Evolutionary conservation across 2,113 vertebrate species (phyloP), one percentile per base, ranked within the genome.

Genomic region (Amblyopsis rosae): DNA sequence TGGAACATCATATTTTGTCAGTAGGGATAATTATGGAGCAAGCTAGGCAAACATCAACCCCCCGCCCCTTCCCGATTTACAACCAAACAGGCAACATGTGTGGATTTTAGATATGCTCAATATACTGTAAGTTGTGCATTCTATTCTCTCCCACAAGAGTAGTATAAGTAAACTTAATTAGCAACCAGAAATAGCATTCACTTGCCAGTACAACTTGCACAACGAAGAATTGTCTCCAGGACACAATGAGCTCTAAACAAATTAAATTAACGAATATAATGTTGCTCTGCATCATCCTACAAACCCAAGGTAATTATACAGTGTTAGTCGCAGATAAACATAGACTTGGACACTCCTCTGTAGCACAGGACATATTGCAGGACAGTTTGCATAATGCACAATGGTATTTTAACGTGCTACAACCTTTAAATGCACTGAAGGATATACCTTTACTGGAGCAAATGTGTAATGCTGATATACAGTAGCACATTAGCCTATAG

Each of bases 401-500:
- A 61, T 67, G 41, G 67, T 59, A 54, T 74, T 76, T 74, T 79
- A 80, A 82, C 82, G 67, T 58, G 55, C 71, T 84, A 86, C 82
- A 72, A 59, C 70, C 57, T 55, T 59, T 62, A 80, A 79, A 74
- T 83, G 35, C 7, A 41, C 35, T 41, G 35, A 41, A 5, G 35
- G 35, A 41, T 6, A 41, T 26, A 41, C 35, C 35, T 8, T 41
- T 41, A 41, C 35, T 41, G 35, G 35, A 41, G 26, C 35, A 41
- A 41, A 41, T 79, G 79, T 53, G 49, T 59, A 1, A 26, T 26
- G 26, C 26, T 26, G 26, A 26, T 26, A 26, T 26, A 26, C 1
- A 26, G 26, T 26, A 26, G 26, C 26, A 26, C 26, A 26, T 26
- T 26, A 26, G 26, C 26, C 26, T 26, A 26, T 26, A 26, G 26